A percentile compares a stretch with the other conserved stretches of the same genome.
phyloP scores from a whole-genome alignment of 2,797 vertebrate species.

The Labeo calbasu region DNA sequence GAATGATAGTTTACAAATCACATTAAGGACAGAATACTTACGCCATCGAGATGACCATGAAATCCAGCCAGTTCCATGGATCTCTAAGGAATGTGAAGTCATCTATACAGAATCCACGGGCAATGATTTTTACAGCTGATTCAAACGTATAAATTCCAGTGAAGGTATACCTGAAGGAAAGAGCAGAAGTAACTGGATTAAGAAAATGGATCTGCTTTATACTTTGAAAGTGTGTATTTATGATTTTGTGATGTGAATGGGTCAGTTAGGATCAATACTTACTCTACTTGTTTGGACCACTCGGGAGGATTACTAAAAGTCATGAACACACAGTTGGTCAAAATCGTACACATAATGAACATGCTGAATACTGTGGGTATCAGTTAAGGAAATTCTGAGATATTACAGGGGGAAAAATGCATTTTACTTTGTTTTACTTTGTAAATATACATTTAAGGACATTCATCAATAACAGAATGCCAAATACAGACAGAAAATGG shows the following conservation, averaged over 20 bases:
- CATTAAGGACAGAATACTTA: conserved; percentile 78
- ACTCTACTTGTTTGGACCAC: conserved; percentile 99
- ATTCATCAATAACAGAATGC: conserved; percentile 7
- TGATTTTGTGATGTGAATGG: neutral
- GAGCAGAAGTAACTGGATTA: neutral
- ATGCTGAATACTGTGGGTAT: conserved; percentile 96
- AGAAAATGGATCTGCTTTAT: neutral
- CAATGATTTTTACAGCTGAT: conserved; percentile 97
- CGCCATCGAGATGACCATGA: conserved; percentile 99
- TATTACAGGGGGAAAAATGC: neutral
- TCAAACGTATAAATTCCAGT: conserved; percentile 99
- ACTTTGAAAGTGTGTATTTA: neutral
- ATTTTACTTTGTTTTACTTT: neutral
- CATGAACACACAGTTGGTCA: conserved; percentile 99
- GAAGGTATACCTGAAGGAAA: conserved; percentile 92
- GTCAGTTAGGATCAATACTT: conserved; percentile 77
- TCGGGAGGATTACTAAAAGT: conserved; percentile 99
- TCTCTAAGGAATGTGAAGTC: conserved; percentile 97
- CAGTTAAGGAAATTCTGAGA: conserved; percentile 73
- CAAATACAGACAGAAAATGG: neutral
- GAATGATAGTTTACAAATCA: neutral
- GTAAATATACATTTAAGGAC: neutral
- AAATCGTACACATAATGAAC: conserved; percentile 99
- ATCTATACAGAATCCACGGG: conserved; percentile 99
- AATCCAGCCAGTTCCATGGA: conserved; percentile 99